Percentiles rank a stretch among this genome's conserved stretches.
These are phyloP conservation scores for Apaloderma vittatum DNA, from an alignment of 2,113 vertebrate genomes.

Conservation along the genomic window DNA sequence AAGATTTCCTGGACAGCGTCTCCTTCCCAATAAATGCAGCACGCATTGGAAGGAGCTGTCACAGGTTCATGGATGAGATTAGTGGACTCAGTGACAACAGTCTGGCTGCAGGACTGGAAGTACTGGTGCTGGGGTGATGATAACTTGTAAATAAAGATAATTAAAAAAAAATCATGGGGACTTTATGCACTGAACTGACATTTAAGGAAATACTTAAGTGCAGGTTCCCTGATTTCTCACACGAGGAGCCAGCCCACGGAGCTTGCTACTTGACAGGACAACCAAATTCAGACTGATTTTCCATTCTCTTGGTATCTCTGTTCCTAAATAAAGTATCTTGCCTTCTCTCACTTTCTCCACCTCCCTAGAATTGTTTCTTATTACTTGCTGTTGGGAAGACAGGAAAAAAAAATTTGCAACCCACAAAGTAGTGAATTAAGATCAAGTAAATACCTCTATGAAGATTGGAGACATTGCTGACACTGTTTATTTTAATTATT, in stretches of 20 bases:
- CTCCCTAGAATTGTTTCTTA: neutral
- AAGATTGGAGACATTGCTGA: neutral
- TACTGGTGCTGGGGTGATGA: neutral
- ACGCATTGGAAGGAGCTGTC: neutral
- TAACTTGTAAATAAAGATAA: neutral
- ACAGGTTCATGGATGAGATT: neutral
- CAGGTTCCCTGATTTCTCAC: neutral
- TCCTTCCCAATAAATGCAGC: neutral
- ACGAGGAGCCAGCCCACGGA: neutral
- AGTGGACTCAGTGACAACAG: neutral
- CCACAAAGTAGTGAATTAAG: neutral
- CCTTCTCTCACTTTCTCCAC: neutral
- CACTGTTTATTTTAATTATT: neutral
- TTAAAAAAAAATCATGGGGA: neutral
- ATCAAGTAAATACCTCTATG: neutral
- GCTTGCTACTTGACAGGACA: neutral
- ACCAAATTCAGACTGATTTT: neutral
- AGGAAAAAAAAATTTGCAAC: neutral
- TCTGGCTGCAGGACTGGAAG: neutral
- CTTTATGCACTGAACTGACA: neutral
- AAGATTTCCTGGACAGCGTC: accelerated
- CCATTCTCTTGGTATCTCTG: neutral
- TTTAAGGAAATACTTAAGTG: neutral
- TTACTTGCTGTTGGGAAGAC: neutral
- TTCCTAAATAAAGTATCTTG: neutral